A percentile compares a stretch with the other conserved stretches of the same genome.
phyloP scores from a whole-genome alignment of 2,888 invertebrate genomes.

The Agonopterix alstromeriana region DNA sequence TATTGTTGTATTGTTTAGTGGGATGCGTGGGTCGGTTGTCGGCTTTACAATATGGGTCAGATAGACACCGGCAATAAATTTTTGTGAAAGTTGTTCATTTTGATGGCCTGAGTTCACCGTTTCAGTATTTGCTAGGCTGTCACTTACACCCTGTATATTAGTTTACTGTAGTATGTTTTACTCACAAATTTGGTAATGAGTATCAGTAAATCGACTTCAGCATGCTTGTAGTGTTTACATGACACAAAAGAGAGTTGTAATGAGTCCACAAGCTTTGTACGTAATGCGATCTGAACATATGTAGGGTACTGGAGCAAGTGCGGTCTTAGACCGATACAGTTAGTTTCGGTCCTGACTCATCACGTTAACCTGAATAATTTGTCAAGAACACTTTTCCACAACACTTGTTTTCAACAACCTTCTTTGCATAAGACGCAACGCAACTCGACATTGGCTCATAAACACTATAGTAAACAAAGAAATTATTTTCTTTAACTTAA shows the following conservation, averaged over 20 bases:
- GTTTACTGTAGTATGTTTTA: slow-evolving; percentile 5
- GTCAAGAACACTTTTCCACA: slow-evolving; percentile 30
- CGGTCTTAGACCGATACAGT: slow-evolving; percentile 53
- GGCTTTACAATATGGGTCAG: slow-evolving; percentile 30
- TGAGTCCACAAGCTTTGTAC: slow-evolving; percentile 46
- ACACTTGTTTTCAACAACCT: slow-evolving; percentile 27
- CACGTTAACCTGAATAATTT: slow-evolving; percentile 45
- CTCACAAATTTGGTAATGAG: slow-evolving; percentile 4
- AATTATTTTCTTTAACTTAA: no score
- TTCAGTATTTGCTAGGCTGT: no score
- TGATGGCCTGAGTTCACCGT: no score
- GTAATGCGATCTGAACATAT: slow-evolving; percentile 56
- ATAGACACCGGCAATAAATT: slow-evolving; percentile 29
- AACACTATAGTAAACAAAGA: no score
- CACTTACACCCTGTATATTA: no score
- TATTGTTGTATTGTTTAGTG: slow-evolving; percentile 47
- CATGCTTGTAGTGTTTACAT: slow-evolving; percentile 23
- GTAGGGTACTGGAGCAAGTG: slow-evolving; percentile 61
- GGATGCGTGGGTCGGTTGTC: slow-evolving; percentile 35
- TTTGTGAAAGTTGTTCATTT: no score
- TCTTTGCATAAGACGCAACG: no score
- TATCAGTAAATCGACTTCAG: slow-evolving; percentile 13
- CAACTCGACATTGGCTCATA: no score
- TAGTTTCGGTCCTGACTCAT: slow-evolving; percentile 53
- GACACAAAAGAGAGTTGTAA: slow-evolving; percentile 34